Percentiles rank a stretch among this genome's conserved stretches.
Conservation (phyloP, 2,888 invertebrate species). For the Drosophila acutilabella region DNA sequence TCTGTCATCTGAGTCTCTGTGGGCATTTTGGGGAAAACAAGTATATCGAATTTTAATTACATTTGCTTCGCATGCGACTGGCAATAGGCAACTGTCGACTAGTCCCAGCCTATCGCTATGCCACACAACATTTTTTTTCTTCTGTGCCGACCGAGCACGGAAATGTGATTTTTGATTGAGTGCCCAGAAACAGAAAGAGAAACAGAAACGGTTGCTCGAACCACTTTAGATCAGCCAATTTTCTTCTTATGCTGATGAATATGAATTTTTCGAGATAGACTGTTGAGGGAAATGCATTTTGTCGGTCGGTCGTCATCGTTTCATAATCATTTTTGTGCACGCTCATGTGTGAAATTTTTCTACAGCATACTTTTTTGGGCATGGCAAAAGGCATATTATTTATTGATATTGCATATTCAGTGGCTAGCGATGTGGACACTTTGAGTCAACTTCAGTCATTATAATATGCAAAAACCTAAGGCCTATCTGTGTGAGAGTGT, state of each 20-base stretch:
- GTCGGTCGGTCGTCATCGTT: constrained; percentile 2
- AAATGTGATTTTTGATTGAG: constrained; percentile 81
- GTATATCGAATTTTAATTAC: constrained; percentile 82
- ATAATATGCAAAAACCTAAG: constrained; percentile 45
- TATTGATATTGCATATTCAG: constrained; percentile 37
- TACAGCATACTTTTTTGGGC: constrained; percentile 18
- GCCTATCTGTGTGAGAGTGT: constrained; percentile 8
- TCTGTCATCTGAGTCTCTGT: constrained; percentile 59
- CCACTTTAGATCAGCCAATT: constrained; percentile 35
- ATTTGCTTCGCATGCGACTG: constrained; percentile 70
- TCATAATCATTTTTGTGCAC: constrained; percentile 38
- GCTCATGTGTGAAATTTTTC: constrained; percentile 39
- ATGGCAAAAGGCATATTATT: constrained; percentile 30
- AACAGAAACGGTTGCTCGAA: constrained; percentile 19
- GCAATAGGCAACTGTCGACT: constrained; percentile 17
- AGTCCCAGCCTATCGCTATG: constrained; percentile 6
- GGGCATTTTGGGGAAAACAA: constrained; percentile 75
- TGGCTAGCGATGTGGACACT: constrained; percentile 19
- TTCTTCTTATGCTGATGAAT: constrained; percentile 34
- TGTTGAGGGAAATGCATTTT: constrained; percentile 30
- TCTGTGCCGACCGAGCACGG: constrained; percentile 51
- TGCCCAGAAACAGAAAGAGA: constrained; percentile 45
- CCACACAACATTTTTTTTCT: constrained; percentile 39
- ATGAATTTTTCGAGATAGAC: constrained; percentile 22
- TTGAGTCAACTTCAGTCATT: constrained; percentile 33